Conservation (phyloP, 2,113 vertebrate genomes). For the Phaethon lepturus region DNA sequence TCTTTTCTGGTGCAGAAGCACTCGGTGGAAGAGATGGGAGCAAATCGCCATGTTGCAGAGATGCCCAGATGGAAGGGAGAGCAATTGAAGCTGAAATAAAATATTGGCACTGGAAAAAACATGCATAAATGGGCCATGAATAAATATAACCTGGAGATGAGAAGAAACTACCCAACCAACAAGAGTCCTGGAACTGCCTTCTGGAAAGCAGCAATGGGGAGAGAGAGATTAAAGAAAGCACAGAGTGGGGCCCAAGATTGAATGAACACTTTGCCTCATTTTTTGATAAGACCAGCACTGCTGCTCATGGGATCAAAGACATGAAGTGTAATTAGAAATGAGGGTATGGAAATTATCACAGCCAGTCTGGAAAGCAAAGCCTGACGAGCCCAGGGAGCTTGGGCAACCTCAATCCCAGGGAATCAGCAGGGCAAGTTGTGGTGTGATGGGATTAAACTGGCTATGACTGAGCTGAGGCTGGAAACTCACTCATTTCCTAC, state of each 20-base stretch:
- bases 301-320: neutral
- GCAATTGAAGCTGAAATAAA: neutral
- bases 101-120: neutral
- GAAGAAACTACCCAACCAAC: neutral
- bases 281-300: neutral
- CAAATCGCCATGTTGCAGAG: neutral
- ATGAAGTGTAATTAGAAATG: neutral
- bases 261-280: neutral
- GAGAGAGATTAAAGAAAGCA: neutral
- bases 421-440: neutral
- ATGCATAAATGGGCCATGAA: neutral
- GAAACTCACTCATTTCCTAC: neutral
- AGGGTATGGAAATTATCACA: neutral
- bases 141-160: slow-evolving; percentile 31
- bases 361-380: neutral
- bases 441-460: neutral
- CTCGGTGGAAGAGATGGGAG: neutral
- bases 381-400: neutral
- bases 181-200: neutral
- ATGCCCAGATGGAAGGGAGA: neutral
- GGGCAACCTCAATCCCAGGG: neutral
- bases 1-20: neutral
- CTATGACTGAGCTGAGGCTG: neutral
- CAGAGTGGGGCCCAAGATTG: neutral
- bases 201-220: neutral